Base-by-base conservation (phyloP, 2,797 vertebrate genomes). In the Intellagama lesueurii region DNA sequence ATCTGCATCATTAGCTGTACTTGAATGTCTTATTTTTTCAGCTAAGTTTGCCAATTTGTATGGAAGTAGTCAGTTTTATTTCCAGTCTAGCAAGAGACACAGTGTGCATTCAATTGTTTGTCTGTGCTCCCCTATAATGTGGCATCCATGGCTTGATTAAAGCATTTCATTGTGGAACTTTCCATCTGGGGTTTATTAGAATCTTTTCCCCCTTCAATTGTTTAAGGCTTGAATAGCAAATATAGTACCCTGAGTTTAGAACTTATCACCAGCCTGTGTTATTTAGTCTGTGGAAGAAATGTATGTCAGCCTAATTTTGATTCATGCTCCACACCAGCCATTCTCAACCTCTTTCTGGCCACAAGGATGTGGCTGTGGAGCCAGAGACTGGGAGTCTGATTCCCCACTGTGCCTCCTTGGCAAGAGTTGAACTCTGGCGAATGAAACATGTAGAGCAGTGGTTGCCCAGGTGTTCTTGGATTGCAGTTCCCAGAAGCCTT, bases 161-260 rank as follows among this genome's bases (percentile, higher is more conserved):
- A 24, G 28, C 7, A 19, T 7, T 90, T 88, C 44, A 49, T 60
- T n/a, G 1, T 24, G 24, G 75, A 75, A 89, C 4, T 11, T 90
- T 49, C 32, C 68, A 66, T 35, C 52, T 86, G 14, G 26, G 85
- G 16, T 85, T 88, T 91, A 91, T 88, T 86, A 78, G 0, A 1
- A 75, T 1, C 1, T 7, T 52, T 47, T 69, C 40, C 68, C 83
- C 68, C 81, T 87, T 35, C 44, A 64, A 22, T 83, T 84, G 78
- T 35, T 80, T 81, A 35, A 52, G 6, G 44, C 87, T 83, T 88
- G 44, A 77, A 86, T 60, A 86, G 60, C 75, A 86, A 30, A 86
- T 24, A 30, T 68, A 52, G 30, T 30, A 56, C 52, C 49, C 28
- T 80, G 30, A 32, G 30, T 7, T 30, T 49, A 84, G 81, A 64